Conservation (phyloP, 2,888 invertebrate species). For the Drosophila paranaensis region DNA sequence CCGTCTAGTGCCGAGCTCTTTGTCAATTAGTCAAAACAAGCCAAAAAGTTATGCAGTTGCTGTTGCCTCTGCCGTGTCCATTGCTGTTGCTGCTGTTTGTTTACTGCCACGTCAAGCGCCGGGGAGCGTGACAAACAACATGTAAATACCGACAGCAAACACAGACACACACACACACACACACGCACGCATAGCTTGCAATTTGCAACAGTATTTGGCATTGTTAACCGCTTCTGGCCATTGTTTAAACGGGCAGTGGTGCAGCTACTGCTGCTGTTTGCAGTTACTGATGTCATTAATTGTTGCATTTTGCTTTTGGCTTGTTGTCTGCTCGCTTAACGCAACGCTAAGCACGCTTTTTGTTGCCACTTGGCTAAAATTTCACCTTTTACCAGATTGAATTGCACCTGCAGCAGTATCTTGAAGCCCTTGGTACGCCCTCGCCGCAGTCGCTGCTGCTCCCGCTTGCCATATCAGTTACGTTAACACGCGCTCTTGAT, state of each 20-base stretch:
- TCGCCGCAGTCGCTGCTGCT: neutral
- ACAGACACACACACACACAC: slow-evolving; percentile 17
- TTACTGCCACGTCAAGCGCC: slow-evolving; percentile 48
- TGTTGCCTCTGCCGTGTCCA: slow-evolving; percentile 28
- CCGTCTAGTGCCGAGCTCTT: slow-evolving; percentile 36
- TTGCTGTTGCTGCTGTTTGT: slow-evolving; percentile 28
- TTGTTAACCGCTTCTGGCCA: slow-evolving; percentile 60
- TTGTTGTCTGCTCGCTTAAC: slow-evolving; percentile 31
- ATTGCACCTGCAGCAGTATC: slow-evolving; percentile 27
- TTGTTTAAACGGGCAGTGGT: slow-evolving; percentile 48
- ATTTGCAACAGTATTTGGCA: slow-evolving; percentile 54
- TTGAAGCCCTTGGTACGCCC: neutral
- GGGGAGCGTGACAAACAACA: slow-evolving; percentile 60
- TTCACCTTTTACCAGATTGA: slow-evolving; percentile 30
- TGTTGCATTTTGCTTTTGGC: slow-evolving; percentile 60
- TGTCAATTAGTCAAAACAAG: slow-evolving; percentile 74
- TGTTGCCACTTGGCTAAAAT: slow-evolving; percentile 33
- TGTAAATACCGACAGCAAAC: slow-evolving; percentile 60
- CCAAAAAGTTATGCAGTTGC: slow-evolving; percentile 61
- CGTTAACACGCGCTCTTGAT: slow-evolving; percentile 55
- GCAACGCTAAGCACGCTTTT: slow-evolving; percentile 32
- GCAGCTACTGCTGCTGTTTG: slow-evolving; percentile 39
- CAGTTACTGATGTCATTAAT: slow-evolving; percentile 75
- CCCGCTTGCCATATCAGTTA: slow-evolving; percentile 50
- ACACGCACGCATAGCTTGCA: slow-evolving; percentile 24